Evolutionary conservation across 2,888 invertebrate species (phyloP), one percentile per base, ranked within the genome.

Genomic region (Chrysodeixis includens): DNA sequence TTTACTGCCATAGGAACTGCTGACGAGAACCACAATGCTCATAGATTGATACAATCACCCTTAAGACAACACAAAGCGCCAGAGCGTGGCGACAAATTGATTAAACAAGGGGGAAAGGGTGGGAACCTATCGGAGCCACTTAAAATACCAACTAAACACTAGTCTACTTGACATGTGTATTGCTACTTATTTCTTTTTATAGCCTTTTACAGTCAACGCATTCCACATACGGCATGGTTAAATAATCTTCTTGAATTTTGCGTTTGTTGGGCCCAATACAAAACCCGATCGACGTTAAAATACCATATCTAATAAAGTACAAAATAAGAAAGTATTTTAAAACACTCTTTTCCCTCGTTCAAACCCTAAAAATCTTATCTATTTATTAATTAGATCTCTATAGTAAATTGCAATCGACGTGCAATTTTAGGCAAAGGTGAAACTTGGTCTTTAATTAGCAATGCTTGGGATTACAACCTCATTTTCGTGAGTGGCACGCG

Each of bases 1-100:
- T 18, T 44, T 44, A 46, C 44, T 16, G 16, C 8, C 46, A 46
- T 18, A 46, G 46, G 14, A 32, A 56, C 14, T 46, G 22, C 20
- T 61, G 64, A 52, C 67, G 56, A 35, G 61, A 46, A 58, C 30
- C 20, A 55, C 61, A 64, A 69, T 69, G 56, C 61, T 59, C 64
- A 64, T 73, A 73, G 61, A 56, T 74, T 69, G 73, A 74, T 73
- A 73, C 74, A 62, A 73, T 73, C 73, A 62, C 73, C 73, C 69
- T 51, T 55, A 57, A 56, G 54, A 6, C 57, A 9, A 62, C 16
- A 60, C 14, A 56, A 44, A 55, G 66, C 70, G 62, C 62, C 20
- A 65, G 73, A 67, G 67, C 75, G 75, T 67, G 26, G 63, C 67
- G 58, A 66, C 51, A 55, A 69, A 74, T 75, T 67, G 62, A 73